A percentile compares a stretch with the other conserved stretches of the same genome.
Evolutionary conservation across 2,888 invertebrate species (phyloP).

Genomic region (Fabriciana adippe): DNA sequence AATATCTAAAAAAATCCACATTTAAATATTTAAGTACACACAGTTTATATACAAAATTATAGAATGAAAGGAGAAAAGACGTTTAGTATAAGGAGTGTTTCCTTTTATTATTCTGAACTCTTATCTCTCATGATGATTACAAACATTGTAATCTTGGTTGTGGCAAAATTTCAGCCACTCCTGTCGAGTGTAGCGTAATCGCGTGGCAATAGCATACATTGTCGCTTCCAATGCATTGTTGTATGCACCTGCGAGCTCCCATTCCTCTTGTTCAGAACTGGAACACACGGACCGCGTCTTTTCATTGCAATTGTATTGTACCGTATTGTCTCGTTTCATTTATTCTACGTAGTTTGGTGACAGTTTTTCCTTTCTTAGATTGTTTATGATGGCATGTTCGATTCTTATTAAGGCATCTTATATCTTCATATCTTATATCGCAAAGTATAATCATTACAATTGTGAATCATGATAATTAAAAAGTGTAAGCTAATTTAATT

Average conservation of each 20-base stretch:
- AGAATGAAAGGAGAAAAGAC: background rate
- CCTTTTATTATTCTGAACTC: too few relatives aligned
- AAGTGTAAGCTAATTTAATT: too few relatives aligned
- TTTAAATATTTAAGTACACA: too few relatives aligned
- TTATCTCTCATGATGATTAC: constrained; percentile 15
- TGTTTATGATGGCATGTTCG: constrained; percentile 43
- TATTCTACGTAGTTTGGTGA: constrained; percentile 56
- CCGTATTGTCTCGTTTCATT: constrained; percentile 74
- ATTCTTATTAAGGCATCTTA: constrained; percentile 1
- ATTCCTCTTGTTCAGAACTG: constrained; percentile 72
- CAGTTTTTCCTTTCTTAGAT: constrained; percentile 61
- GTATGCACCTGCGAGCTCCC: constrained; percentile 67
- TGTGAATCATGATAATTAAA: too few relatives aligned
- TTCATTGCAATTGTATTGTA: constrained; percentile 77
- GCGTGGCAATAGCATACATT: constrained; percentile 44
- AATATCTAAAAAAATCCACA: too few relatives aligned
- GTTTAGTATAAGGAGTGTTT: background rate
- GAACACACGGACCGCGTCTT: constrained; percentile 73
- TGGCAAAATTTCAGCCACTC: constrained; percentile 40
- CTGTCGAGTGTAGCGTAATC: constrained; percentile 54
- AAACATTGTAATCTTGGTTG: constrained; percentile 17
- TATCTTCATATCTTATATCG: too few relatives aligned
- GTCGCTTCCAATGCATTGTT: constrained; percentile 53
- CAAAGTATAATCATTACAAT: too few relatives aligned
- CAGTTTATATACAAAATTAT: too few relatives aligned